These are phyloP conservation scores for Caenorhabditis uteleia DNA, from an alignment of 2,888 invertebrate species.

Conservation along the genomic window DNA sequence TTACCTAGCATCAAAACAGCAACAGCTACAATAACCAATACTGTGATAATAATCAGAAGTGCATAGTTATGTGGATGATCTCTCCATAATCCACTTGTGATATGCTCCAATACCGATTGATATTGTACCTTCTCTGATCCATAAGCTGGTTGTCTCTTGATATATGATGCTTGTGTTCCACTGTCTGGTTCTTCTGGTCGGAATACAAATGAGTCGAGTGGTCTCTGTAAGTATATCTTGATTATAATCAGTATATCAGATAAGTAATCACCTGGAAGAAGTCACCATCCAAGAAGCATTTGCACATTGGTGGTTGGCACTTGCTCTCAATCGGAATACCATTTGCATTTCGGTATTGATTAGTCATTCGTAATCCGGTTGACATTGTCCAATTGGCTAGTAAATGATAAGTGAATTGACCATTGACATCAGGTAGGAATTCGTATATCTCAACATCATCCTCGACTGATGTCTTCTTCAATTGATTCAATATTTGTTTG, in stretches of 20 bases:
- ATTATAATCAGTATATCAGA: not conserved
- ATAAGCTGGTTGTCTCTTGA: constrained; percentile 57
- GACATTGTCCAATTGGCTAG: constrained; percentile 69
- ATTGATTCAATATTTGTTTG: constrained; percentile 48
- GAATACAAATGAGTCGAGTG: constrained; percentile 49
- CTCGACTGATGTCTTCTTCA: constrained; percentile 53
- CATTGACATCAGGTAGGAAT: constrained; percentile 51
- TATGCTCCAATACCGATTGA: constrained; percentile 52
- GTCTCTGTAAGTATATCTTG: constrained; percentile 36
- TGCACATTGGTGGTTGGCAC: constrained; percentile 67
- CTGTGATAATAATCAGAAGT: constrained; percentile 53
- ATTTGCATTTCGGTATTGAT: constrained; percentile 45
- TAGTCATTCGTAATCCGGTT: constrained; percentile 49
- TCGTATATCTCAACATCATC: constrained; percentile 65
- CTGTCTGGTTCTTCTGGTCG: constrained; percentile 25
- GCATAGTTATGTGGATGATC: constrained; percentile 57
- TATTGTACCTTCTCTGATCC: constrained; percentile 51
- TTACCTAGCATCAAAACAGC: constrained; percentile 50
- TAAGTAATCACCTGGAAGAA: constrained; percentile 47
- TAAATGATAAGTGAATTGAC: constrained; percentile 57
- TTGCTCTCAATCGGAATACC: constrained; percentile 32
- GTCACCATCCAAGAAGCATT: constrained; percentile 63
- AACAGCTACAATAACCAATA: constrained; percentile 52
- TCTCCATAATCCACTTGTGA: constrained; percentile 57
- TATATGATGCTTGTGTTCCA: constrained; percentile 42